These are phyloP conservation scores for Ophion ventricosus DNA, from an alignment of 2,888 invertebrate genomes.

Conservation along the genomic window DNA sequence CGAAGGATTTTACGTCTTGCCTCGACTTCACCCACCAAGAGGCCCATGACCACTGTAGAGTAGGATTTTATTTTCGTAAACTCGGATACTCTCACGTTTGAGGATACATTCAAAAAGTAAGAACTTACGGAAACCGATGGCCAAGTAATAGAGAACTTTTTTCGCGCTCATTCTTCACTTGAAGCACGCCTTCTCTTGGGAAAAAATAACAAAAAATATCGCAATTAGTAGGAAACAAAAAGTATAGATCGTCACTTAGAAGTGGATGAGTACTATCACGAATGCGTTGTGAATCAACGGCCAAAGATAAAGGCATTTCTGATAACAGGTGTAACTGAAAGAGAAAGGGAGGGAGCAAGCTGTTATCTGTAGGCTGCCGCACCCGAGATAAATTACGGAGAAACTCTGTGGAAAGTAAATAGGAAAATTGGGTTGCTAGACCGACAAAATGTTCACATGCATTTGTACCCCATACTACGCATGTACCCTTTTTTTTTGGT, in stretches of 20 bases:
- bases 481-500: not conserved
- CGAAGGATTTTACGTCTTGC: conserved; percentile 91
- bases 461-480: not conserved
- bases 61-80: conserved; percentile 51
- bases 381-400: conserved; percentile 70
- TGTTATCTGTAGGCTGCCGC: conserved; percentile 74
- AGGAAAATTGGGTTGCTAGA: conserved; percentile 6
- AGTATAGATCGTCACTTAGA: conserved; percentile 29
- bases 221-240: conserved; percentile 8
- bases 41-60: conserved; percentile 87
- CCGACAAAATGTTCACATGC: not conserved
- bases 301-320: conserved; percentile 72
- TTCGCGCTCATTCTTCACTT: conserved; percentile 71
- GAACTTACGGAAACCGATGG: conserved; percentile 79
- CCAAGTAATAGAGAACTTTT: conserved; percentile 75
- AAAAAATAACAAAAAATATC: not conserved
- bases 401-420: conserved; percentile 47
- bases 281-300: conserved; percentile 76
- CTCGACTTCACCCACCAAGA: conserved; percentile 89
- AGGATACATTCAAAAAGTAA: not conserved
- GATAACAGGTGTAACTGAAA: conserved; percentile 72
- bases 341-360: conserved; percentile 45
- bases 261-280: conserved; percentile 56
- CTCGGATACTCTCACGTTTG: conserved; percentile 6
- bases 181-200: conserved; percentile 14